These are phyloP conservation scores for Clinocottus analis DNA, from an alignment of 2,113 vertebrate species.

Conservation along the genomic window DNA sequence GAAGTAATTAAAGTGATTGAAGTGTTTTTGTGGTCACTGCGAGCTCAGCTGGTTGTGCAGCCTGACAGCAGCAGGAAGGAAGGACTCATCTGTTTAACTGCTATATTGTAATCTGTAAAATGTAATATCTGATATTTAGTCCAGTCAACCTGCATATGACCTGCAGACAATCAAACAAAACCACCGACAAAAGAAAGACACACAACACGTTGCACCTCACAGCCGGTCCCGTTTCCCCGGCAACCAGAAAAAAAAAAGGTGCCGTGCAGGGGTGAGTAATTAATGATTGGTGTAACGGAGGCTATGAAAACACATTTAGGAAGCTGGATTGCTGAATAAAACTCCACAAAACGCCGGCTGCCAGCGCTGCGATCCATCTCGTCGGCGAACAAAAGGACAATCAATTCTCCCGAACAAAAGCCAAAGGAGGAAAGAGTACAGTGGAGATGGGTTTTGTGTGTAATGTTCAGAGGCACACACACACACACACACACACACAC, in stretches of 20 bases:
- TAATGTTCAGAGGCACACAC: neutral
- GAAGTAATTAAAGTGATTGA: too few species aligned
- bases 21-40: too few species aligned
- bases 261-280: conserved; percentile 66
- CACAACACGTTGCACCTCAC: conserved; percentile 14
- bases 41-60: too few species aligned
- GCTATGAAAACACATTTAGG: conserved; percentile 79
- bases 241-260: conserved; percentile 59
- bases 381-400: conserved; percentile 69
- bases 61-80: too few species aligned
- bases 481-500: neutral
- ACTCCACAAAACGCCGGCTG: conserved; percentile 59
- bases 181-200: conserved; percentile 1
- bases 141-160: conserved; percentile 8
- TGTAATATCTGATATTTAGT: neutral
- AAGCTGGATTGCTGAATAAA: conserved; percentile 67
- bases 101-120: neutral
- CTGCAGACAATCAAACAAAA: conserved; percentile 16
- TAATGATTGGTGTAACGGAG: conserved; percentile 71
- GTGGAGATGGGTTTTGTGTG: conserved; percentile 50
- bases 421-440: conserved; percentile 32
- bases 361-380: conserved; percentile 72
- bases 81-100: neutral
- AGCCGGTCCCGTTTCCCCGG: conserved; percentile 59
- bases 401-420: conserved; percentile 76